Evolutionary conservation across 2,888 invertebrate genomes (phyloP), one percentile per base, ranked within the genome.

Genomic region (Electrophaes corylata): DNA sequence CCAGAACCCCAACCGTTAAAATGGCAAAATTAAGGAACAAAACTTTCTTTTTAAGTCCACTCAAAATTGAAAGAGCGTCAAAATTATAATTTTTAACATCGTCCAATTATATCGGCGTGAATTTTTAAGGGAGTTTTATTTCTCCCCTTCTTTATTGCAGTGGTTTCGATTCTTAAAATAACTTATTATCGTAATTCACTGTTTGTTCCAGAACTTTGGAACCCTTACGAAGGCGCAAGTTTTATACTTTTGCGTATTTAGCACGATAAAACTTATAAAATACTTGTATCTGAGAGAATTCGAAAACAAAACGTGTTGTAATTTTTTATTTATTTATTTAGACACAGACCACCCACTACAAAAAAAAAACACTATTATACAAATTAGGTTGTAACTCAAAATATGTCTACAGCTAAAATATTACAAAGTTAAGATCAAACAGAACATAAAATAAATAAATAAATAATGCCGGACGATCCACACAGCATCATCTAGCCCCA

Each of bases 131-230:
- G 54, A 64, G 51, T 56, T 62, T 37, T 49, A 39, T 73, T 76
- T 64, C 69, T 60, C 65, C 63, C 70, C 69, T 44, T 37, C 70
- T 62, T 62, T 65, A 75, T 70, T 76, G 80, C 84, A 86, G 75
- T 80, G 79, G 74, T 79, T 82, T 75, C 75, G 77, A 81, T 85
- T 85, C 80, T 83, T 84, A 79, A 81, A 85, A 85, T 81, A 84
- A 84, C 81, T 86, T 81, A 81, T 86, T 84, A 84, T 86, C 82
- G 75, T 79, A 84, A 82, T 86, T 81, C 77, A 75, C 78, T 85
- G 83, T 83, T 84, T 85, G 76, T 78, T 81, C 62, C 75, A 67
- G 78, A 84, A 78, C 75, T 81, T 76, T 67, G 51, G 65, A 65
- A 68, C 68, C 66, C 66, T 67, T 65, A 50, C 3, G 11, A 50